Conservation (phyloP, 2,113 vertebrate species). For the Thomomys bottae region DNA sequence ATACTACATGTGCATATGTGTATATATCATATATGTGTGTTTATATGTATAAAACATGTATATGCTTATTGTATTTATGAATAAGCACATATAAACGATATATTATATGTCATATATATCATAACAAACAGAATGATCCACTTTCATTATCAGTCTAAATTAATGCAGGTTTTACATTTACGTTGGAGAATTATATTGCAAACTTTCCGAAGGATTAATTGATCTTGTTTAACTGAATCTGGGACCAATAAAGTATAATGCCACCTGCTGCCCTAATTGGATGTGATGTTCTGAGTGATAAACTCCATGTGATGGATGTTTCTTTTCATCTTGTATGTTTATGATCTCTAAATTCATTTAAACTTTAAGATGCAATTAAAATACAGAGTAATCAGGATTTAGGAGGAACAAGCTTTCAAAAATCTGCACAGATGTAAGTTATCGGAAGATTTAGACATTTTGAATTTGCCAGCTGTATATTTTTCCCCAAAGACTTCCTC, state of each 20-base stretch:
- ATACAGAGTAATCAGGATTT: constrained; percentile 49
- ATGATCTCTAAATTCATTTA: constrained; percentile 56
- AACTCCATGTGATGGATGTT: constrained; percentile 54
- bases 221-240: constrained; percentile 74
- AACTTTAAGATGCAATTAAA: constrained; percentile 61
- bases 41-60: too few species aligned
- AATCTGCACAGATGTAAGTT: constrained; percentile 45
- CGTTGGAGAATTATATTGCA: constrained; percentile 39
- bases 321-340: constrained; percentile 57
- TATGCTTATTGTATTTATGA: too few species aligned
- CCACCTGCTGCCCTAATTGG: not conserved
- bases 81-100: too few species aligned
- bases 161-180: not conserved
- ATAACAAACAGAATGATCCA: constrained; percentile 20
- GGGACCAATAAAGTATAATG: constrained; percentile 49
- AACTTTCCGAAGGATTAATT: constrained; percentile 72
- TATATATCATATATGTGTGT: too few species aligned
- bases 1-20: too few species aligned
- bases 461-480: not conserved
- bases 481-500: constrained; percentile 36
- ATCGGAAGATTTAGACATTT: constrained; percentile 38
- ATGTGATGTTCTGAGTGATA: constrained; percentile 22
- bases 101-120: not conserved
- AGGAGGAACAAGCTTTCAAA: constrained; percentile 28
- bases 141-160: constrained; percentile 47